Evolutionary conservation across 2,888 invertebrate species (phyloP).

Genomic region (Phaonia tiefii): DNA sequence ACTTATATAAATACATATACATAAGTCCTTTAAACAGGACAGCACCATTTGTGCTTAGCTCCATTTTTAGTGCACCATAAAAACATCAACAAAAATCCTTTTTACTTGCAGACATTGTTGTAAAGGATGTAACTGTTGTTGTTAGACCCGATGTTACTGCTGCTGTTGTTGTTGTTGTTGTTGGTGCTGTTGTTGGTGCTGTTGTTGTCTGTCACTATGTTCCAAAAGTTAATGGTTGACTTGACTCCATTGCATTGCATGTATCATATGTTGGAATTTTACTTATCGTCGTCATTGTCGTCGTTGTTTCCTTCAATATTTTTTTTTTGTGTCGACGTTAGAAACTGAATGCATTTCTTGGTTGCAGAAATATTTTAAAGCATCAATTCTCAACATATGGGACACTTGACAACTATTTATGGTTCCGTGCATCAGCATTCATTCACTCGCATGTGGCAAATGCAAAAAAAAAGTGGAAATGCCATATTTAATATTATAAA

Average conservation of each 20-base stretch:
- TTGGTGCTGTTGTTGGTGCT: constrained; percentile 9
- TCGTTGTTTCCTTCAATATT: no score
- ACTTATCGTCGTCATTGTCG: background rate
- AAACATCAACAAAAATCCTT: constrained; percentile 14
- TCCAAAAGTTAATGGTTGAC: constrained; percentile 58
- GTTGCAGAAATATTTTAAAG: constrained; percentile 46
- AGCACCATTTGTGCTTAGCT: background rate
- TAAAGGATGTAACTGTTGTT: background rate
- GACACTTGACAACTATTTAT: constrained; percentile 65
- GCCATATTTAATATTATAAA: background rate
- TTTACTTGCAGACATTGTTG: background rate
- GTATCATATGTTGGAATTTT: constrained; percentile 42
- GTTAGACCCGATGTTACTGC: background rate
- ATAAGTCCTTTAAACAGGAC: no score
- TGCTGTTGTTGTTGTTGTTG: no score
- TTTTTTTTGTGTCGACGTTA: background rate
- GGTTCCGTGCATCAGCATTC: constrained; percentile 21
- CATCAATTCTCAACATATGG: constrained; percentile 66
- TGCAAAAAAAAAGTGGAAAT: constrained; percentile 11
- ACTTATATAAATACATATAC: no score
- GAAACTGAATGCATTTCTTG: constrained; percentile 25
- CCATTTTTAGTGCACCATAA: background rate
- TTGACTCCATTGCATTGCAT: constrained; percentile 46
- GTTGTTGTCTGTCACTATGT: constrained; percentile 46
- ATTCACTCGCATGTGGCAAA: background rate